phyloP scores from a whole-genome alignment of 2,113 vertebrate genomes.

The Pomatorhinus ruficollis region DNA sequence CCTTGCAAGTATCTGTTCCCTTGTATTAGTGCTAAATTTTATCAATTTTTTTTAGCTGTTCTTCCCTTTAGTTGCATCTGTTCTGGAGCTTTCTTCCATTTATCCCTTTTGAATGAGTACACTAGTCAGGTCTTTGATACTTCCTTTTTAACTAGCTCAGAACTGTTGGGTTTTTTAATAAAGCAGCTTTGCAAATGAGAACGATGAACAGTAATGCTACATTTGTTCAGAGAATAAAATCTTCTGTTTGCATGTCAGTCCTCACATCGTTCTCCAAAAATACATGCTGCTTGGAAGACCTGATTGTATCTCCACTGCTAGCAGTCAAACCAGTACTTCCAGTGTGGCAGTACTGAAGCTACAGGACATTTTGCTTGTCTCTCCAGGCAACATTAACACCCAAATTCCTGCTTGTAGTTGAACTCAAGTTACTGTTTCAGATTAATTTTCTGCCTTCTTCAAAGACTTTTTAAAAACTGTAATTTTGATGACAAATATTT shows the following conservation, averaged over 20 bases:
- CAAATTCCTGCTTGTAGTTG: background rate
- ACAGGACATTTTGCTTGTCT: background rate
- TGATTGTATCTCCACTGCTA: rapidly evolving
- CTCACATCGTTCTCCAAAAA: background rate
- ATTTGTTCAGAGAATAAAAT: background rate
- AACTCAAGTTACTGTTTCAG: background rate
- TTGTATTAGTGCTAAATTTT: background rate
- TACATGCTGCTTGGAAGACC: background rate
- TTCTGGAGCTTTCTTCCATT: background rate
- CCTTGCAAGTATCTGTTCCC: background rate
- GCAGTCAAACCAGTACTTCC: background rate
- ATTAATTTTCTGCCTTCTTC: background rate
- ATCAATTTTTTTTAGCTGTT: rapidly evolving
- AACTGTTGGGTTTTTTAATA: background rate
- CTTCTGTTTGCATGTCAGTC: background rate
- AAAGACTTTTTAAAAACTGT: background rate
- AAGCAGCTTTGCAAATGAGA: background rate
- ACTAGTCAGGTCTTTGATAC: background rate
- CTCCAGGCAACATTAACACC: background rate
- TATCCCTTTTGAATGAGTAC: background rate
- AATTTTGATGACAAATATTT: background rate
- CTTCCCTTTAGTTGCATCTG: background rate
- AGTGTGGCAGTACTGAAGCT: background rate
- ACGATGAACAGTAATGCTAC: background rate
- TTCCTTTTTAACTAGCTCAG: background rate